These are phyloP conservation scores for Noctua comes DNA, from an alignment of 2,888 invertebrate species.

Conservation along the genomic window DNA sequence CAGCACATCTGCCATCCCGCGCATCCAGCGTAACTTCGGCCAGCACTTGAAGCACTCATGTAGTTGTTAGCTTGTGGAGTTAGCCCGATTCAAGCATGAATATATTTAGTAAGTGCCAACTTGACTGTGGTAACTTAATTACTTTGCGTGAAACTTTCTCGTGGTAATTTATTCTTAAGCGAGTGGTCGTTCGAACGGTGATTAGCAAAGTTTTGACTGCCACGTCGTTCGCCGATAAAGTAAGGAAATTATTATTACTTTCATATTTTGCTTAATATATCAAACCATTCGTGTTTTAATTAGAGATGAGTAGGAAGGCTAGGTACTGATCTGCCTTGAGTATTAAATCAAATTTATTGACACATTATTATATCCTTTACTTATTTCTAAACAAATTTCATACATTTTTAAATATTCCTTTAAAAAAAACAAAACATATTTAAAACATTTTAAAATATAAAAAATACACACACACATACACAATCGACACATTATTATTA, in stretches of 20 bases:
- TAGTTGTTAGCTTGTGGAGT: slow-evolving; percentile 53
- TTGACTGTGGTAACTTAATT: slow-evolving; percentile 78
- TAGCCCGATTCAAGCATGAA: slow-evolving; percentile 60
- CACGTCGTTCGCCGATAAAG: slow-evolving; percentile 57
- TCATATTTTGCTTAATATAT: slow-evolving; percentile 52
- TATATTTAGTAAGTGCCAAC: slow-evolving; percentile 66
- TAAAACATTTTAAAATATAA: too few species aligned
- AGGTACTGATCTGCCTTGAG: not conserved
- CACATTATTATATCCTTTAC: not conserved
- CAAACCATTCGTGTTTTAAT: slow-evolving; percentile 36
- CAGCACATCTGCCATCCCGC: slow-evolving; percentile 22
- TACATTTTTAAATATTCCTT: too few species aligned
- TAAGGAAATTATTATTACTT: slow-evolving; percentile 53
- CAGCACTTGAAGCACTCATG: slow-evolving; percentile 41
- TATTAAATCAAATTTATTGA: not conserved
- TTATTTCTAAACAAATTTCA: too few species aligned
- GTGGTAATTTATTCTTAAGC: slow-evolving; percentile 82
- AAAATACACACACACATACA: too few species aligned
- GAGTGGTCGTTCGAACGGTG: slow-evolving; percentile 79
- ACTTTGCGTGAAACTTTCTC: slow-evolving; percentile 76
- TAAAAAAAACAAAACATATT: too few species aligned
- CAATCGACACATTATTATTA: not conserved
- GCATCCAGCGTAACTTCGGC: slow-evolving; percentile 42
- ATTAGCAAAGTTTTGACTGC: slow-evolving; percentile 80
- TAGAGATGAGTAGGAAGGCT: not conserved